Evolutionary conservation across 2,797 vertebrate genomes (phyloP).

Genomic region (Coregonus ussuriensis): DNA sequence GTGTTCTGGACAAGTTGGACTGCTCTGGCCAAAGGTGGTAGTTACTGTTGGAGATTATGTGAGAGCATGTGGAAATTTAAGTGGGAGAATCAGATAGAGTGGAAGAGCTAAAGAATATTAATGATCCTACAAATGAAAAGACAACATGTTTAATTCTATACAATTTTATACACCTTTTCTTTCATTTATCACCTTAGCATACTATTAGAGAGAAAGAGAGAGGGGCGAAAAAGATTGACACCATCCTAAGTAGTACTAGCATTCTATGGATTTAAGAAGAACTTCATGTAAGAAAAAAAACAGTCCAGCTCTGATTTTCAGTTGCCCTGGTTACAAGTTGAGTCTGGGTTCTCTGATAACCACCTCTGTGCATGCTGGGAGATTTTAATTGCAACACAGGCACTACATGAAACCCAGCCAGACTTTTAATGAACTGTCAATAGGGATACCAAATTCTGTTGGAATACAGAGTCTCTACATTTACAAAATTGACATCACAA

Average conservation of each 20-base stretch:
- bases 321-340: constrained; percentile 56
- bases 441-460: constrained; percentile 7
- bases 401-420: constrained; percentile 36
- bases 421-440: constrained; percentile 45
- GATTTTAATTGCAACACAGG: constrained; percentile 46
- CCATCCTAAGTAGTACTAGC: background rate
- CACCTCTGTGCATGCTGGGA: constrained; percentile 35
- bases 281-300: constrained; percentile 5
- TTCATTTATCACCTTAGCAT: background rate
- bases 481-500: background rate
- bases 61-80: constrained; percentile 6
- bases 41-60: background rate
- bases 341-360: constrained; percentile 48
- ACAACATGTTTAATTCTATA: background rate
- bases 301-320: constrained; percentile 37
- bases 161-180: background rate
- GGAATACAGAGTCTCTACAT: background rate
- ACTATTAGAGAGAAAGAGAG: background rate
- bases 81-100: constrained; percentile 17
- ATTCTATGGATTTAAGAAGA: background rate
- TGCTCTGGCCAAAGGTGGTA: constrained; percentile 1
- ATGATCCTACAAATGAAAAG: background rate
- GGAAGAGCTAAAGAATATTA: background rate
- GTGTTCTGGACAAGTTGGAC: too few species aligned
- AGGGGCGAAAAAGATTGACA: background rate